Evolutionary conservation across 1,140 invertebrate genomes (phyloP).

Genomic region (Scaptomyza graminum): DNA sequence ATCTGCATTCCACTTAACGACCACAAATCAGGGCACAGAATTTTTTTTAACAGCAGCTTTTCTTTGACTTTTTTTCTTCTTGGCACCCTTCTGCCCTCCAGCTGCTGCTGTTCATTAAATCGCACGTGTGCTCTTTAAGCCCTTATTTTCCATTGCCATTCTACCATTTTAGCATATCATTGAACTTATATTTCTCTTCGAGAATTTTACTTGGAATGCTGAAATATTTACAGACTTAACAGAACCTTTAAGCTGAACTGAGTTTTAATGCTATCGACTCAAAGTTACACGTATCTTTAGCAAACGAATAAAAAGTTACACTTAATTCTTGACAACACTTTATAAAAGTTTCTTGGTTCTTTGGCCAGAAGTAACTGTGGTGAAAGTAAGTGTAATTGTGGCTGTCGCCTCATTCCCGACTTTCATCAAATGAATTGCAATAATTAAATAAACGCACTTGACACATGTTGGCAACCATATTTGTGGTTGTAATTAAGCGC

Average conservation of each 20-base stretch:
- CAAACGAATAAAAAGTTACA: not conserved
- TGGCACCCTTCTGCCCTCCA: not conserved
- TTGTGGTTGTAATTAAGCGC: conserved; percentile 36
- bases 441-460: conserved; percentile 72
- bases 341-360: not conserved
- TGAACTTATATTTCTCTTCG: conserved; percentile 7
- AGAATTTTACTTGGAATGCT: conserved; percentile 60
- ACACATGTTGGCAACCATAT: conserved; percentile 52
- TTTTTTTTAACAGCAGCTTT: not conserved
- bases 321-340: conserved; percentile 14
- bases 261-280: conserved; percentile 2
- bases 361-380: not conserved
- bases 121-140: not conserved
- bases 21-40: conserved; percentile 27
- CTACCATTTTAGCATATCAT: conserved; percentile 14
- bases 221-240: conserved; percentile 59
- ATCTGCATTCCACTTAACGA: conserved; percentile 57
- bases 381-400: not conserved
- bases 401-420: not conserved
- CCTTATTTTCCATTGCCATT: not conserved
- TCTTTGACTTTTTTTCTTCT: not conserved
- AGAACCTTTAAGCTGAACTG: not conserved
- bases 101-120: conserved; percentile 24
- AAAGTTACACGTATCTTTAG: not conserved
- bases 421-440: conserved; percentile 38